Evolutionary conservation across 1,140 invertebrate genomes (phyloP).

Genomic region (Cylas formicarius): DNA sequence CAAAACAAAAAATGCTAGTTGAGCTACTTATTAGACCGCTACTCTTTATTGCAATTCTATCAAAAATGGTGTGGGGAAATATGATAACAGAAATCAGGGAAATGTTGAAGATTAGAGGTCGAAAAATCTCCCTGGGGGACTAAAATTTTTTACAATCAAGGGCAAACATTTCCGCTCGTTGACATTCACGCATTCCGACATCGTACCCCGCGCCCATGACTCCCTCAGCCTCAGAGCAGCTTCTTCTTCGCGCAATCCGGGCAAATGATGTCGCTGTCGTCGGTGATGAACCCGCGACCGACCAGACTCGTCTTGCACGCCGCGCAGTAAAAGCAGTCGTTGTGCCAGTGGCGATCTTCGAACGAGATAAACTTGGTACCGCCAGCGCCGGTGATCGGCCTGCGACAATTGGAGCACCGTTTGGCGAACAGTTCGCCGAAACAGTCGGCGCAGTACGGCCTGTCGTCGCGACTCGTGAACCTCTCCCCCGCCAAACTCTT

Average conservation of each 20-base stretch:
- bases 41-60: no score
- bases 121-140: no score
- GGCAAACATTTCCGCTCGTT: no score
- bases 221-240: slow-evolving; percentile 67
- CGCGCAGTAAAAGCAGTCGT: slow-evolving; percentile 98
- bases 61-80: no score
- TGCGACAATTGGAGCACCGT: slow-evolving; percentile 91
- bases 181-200: no score
- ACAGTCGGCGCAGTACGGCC: slow-evolving; percentile 98
- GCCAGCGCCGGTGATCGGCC: slow-evolving; percentile 97
- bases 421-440: slow-evolving; percentile 98
- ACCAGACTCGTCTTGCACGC: slow-evolving; percentile 92
- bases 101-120: no score
- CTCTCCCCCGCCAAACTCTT: slow-evolving; percentile 93
- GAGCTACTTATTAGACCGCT: no score
- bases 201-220: no score
- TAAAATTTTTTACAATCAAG: no score
- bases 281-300: slow-evolving; percentile 97
- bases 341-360: slow-evolving; percentile 90
- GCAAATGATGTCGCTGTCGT: slow-evolving; percentile 94
- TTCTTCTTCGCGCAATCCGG: slow-evolving; percentile 97
- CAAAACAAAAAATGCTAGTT: no score
- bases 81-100: no score
- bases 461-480: slow-evolving; percentile 97
- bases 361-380: slow-evolving; percentile 67